phyloP scores from a whole-genome alignment of 2,888 invertebrate genomes.

The Eupithecia abbreviata region DNA sequence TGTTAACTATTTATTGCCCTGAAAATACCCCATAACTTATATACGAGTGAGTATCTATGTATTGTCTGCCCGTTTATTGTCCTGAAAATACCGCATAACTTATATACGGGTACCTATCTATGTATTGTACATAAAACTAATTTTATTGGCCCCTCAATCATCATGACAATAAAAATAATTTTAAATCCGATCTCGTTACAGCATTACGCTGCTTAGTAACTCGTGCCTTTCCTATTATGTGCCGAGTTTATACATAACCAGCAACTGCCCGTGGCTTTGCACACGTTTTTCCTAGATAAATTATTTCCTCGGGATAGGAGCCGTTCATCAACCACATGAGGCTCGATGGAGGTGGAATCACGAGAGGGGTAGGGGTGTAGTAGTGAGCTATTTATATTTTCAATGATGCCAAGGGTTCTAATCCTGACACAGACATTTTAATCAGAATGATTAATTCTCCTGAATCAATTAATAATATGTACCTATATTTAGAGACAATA shows the following conservation, averaged over 20 bases:
- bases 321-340: too few species aligned
- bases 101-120: neutral
- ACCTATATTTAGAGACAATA: too few species aligned
- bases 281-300: neutral
- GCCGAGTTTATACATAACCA: neutral
- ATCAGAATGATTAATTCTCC: too few species aligned
- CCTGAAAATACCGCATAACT: neutral
- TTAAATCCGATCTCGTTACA: neutral
- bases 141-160: slow-evolving; percentile 5
- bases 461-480: too few species aligned
- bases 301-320: neutral
- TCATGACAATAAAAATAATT: neutral
- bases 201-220: neutral
- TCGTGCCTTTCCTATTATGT: neutral
- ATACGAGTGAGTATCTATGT: neutral
- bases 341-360: too few species aligned
- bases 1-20: neutral
- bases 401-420: too few species aligned
- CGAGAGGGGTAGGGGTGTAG: too few species aligned
- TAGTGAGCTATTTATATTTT: too few species aligned
- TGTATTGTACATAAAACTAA: slow-evolving; percentile 2
- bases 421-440: too few species aligned
- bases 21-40: neutral
- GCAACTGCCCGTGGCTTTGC: neutral
- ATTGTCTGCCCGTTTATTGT: neutral